Evolutionary conservation across 1,140 invertebrate genomes (phyloP).

Genomic region (Euwallacea similis): DNA sequence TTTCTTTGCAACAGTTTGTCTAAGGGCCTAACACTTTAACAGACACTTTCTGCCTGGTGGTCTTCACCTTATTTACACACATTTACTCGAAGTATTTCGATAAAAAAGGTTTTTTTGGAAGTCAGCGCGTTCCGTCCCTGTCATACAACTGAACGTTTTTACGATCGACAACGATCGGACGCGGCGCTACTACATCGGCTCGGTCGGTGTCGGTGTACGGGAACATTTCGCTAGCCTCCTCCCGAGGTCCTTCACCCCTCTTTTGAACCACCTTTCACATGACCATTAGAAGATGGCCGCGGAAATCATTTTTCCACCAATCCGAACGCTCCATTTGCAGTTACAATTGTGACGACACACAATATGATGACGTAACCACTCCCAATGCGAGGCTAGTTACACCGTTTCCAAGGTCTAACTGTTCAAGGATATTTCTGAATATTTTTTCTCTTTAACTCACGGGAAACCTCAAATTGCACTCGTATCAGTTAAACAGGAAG

Average conservation of each 20-base stretch:
- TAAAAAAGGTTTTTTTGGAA: conserved; percentile 40
- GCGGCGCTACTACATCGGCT: conserved; percentile 37
- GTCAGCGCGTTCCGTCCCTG: conserved; percentile 41
- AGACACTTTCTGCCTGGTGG: conserved; percentile 29
- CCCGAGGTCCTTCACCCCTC: conserved; percentile 35
- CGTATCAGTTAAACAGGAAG: too few species aligned
- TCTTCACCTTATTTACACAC: conserved; percentile 41
- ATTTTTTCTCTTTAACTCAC: conserved; percentile 17
- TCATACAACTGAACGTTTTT: conserved; percentile 39
- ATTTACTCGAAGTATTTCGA: conserved; percentile 36
- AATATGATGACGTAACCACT: conserved; percentile 44
- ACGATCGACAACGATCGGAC: conserved; percentile 40
- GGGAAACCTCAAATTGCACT: too few species aligned
- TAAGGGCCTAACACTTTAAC: conserved; percentile 25
- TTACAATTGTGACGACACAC: conserved; percentile 47
- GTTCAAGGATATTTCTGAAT: conserved; percentile 47
- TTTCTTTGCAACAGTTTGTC: conserved; percentile 29
- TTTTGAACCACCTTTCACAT: conserved; percentile 44
- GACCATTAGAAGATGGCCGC: conserved; percentile 51
- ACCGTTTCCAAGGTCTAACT: conserved; percentile 59
- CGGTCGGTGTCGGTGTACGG: conserved; percentile 36
- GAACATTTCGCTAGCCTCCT: conserved; percentile 44
- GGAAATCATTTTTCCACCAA: conserved; percentile 43
- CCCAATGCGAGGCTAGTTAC: conserved; percentile 44
- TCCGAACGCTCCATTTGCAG: conserved; percentile 32